Base-by-base conservation (phyloP, 2,113 vertebrate species). In the western clawed frog (Xenopus tropicalis) region DNA sequence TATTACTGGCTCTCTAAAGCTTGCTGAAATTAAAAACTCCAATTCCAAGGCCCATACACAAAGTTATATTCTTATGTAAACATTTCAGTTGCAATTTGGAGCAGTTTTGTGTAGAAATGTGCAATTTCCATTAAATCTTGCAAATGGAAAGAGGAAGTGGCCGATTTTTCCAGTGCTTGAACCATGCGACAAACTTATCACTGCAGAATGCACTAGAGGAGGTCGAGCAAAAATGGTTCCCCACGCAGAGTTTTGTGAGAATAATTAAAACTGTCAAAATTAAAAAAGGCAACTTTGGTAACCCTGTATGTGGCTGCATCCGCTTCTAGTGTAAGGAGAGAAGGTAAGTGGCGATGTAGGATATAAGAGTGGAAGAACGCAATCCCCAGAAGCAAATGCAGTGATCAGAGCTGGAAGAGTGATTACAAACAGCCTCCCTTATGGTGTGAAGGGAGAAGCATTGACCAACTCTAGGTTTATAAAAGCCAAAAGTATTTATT, bases 211-310 rank as follows among this genome's bases (percentile, higher is more conserved):
- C 29, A 7, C 3, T n/a, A n/a, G n/a, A n/a, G n/a, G n/a, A n/a
- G n/a, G n/a, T 37, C 6, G 29, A 37, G 29, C 29, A 37, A 37
- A 37, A 37, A 48, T 24, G 9, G 14, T 25, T 23, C 54, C 21
- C 23, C 14, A 5, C 14, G 57, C 13, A 19, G 51, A 1, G 1
- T 54, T 68, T 68, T 29, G 54, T 13, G 24, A 13, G 9, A 25
- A 51, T 48, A 51, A 62, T n/a, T 54, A 54, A n/a, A 17, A 54
- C 7, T 3, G 14, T 54, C 7, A 51, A 71, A 62, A 48, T 20
- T 37, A 37, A 61, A 54, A 59, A 70, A 71, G 69, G 69, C 69
- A 71, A 71, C 58, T 62, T 13, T 62, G 69, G 69, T 71, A 71
- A 71, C 59, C 69, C 69, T 71, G 69, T 71, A 48, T 44, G 51